phyloP scores from a whole-genome alignment of 2,888 invertebrate species.

The Euproctis similis region DNA sequence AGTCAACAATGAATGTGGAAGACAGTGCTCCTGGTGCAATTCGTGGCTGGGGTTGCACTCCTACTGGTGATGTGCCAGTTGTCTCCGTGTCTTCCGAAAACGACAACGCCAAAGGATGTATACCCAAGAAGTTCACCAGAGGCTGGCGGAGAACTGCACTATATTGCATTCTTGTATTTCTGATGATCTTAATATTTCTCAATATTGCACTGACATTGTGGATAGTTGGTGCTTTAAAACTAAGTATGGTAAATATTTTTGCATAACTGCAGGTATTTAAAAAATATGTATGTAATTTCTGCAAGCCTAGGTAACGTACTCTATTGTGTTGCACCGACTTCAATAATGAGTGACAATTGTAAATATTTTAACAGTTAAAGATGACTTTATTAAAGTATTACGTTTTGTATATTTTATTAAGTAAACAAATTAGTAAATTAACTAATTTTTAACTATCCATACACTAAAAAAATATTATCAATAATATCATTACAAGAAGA shows the following conservation, averaged over 20 bases:
- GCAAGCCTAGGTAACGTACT: too few species aligned
- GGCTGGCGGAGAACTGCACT: constrained; percentile 97
- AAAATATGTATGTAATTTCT: too few species aligned
- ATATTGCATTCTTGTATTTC: constrained; percentile 87
- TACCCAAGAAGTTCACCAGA: constrained; percentile 38
- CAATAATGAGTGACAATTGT: too few species aligned
- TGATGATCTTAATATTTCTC: constrained; percentile 91
- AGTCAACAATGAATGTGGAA: constrained; percentile 38
- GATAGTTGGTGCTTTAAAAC: constrained; percentile 95
- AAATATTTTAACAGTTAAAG: too few species aligned
- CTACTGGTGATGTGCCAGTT: constrained; percentile 49
- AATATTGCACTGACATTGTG: constrained; percentile 97
- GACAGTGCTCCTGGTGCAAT: constrained; percentile 38
- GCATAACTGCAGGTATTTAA: too few species aligned
- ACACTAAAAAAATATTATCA: too few species aligned
- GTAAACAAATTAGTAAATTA: too few species aligned
- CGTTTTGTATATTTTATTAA: too few species aligned
- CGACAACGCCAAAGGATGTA: constrained; percentile 30
- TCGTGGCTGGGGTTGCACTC: constrained; percentile 64
- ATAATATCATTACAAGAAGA: too few species aligned
- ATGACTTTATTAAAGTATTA: too few species aligned
- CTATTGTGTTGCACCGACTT: too few species aligned
- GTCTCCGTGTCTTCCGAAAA: constrained; percentile 26
- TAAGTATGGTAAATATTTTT: constrained; percentile 92
- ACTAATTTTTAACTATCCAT: too few species aligned